Conservation (phyloP, 2,888 invertebrate genomes). For the Choreutis nemorana region DNA sequence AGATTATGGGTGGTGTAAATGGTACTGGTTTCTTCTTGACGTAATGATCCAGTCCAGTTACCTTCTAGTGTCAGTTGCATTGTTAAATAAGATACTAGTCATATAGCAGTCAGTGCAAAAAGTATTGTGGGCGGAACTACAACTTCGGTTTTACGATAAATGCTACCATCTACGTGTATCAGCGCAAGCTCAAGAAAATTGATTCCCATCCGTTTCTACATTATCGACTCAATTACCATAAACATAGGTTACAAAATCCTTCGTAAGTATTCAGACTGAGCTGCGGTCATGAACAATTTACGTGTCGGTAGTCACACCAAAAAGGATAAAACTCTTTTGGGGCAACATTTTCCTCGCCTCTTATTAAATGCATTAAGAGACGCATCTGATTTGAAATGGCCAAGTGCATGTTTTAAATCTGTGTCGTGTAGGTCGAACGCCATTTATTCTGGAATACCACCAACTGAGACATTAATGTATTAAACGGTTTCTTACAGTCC, state of each 20-base stretch:
- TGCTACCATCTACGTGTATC: slow-evolving; percentile 14
- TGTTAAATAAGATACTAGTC: no score
- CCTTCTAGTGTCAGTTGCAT: no score
- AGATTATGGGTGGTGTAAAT: no score
- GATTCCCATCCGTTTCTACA: slow-evolving; percentile 12
- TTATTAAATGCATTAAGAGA: slow-evolving; percentile 14
- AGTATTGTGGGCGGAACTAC: slow-evolving; percentile 13
- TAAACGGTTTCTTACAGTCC: no score
- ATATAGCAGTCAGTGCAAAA: no score
- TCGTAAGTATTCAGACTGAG: slow-evolving; percentile 13
- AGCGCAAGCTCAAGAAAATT: slow-evolving; percentile 13
- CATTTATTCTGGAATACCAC: slow-evolving; percentile 22
- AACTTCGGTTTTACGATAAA: slow-evolving; percentile 12
- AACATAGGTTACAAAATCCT: slow-evolving; percentile 18
- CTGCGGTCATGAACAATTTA: slow-evolving; percentile 8
- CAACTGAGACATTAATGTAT: slow-evolving; percentile 18
- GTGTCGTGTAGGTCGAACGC: slow-evolving; percentile 17
- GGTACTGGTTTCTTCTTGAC: no score
- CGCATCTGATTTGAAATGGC: slow-evolving; percentile 17
- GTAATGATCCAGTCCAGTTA: no score
- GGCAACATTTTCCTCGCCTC: slow-evolving; percentile 10
- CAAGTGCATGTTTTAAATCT: slow-evolving; percentile 18
- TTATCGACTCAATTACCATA: slow-evolving; percentile 21
- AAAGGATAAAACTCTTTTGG: slow-evolving; percentile 12
- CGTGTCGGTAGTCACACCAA: slow-evolving; percentile 11